Conservation (phyloP, 2,113 vertebrate genomes). For the Myxocyprinus asiaticus region DNA sequence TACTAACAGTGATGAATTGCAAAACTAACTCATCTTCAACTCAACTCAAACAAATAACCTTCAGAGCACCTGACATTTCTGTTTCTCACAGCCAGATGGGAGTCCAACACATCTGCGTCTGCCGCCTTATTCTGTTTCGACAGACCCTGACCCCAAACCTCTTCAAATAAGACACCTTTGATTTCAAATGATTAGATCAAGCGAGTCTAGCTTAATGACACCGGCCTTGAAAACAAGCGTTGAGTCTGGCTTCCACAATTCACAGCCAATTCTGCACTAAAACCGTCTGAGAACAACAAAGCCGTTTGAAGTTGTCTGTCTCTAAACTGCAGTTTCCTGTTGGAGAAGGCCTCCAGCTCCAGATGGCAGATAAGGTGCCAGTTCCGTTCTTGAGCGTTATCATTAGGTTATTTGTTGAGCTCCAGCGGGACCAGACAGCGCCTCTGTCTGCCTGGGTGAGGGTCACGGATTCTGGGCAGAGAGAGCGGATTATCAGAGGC, state of each 20-base stretch:
- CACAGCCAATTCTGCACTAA: conserved; percentile 18
- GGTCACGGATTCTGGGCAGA: conserved; percentile 20
- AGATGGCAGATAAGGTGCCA: conserved; percentile 47
- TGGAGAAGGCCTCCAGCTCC: conserved; percentile 24
- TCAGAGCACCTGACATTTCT: background rate
- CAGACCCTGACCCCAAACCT: conserved; percentile 7
- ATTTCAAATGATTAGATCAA: background rate
- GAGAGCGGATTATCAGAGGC: conserved; percentile 28
- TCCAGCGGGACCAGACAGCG: conserved; percentile 1
- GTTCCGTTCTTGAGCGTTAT: conserved; percentile 40
- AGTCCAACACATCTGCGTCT: background rate
- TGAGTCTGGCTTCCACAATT: conserved; percentile 7
- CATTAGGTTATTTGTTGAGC: conserved; percentile 31
- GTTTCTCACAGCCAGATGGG: background rate
- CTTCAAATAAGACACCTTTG: background rate
- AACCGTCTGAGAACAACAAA: conserved; percentile 7
- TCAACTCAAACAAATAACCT: conserved; percentile 16
- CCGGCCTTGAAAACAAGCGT: conserved; percentile 13
- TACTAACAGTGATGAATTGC: background rate
- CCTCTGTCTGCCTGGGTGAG: conserved; percentile 55
- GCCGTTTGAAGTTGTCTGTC: conserved; percentile 10
- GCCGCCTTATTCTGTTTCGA: background rate
- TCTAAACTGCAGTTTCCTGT: conserved; percentile 46
- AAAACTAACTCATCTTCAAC: background rate
- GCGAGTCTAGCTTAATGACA: background rate